Percentiles rank a stretch among this genome's conserved stretches.
Conservation (phyloP, 2,113 vertebrate genomes). For the Protobothrops mucrosquamatus region DNA sequence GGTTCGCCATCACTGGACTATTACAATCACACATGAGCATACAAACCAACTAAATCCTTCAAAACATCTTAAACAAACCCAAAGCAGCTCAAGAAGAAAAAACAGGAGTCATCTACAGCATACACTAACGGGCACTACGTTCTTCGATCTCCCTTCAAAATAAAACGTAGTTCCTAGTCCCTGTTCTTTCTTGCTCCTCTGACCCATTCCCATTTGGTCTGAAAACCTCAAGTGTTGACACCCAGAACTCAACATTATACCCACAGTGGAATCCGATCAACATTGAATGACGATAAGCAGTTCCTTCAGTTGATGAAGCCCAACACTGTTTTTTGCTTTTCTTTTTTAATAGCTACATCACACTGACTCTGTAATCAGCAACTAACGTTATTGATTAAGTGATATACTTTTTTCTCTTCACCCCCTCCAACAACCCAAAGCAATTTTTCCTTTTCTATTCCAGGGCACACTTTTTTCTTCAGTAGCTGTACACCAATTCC, state of each 20-base stretch:
- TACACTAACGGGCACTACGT: background rate
- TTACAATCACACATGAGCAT: no score
- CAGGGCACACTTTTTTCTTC: background rate
- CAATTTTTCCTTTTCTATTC: background rate
- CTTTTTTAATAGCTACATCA: background rate
- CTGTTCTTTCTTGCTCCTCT: background rate
- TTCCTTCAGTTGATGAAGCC: background rate
- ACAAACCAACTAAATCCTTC: no score
- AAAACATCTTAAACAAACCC: no score
- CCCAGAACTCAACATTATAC: background rate
- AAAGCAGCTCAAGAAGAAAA: no score
- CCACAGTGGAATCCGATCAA: background rate
- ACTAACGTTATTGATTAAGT: background rate
- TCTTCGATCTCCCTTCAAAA: background rate
- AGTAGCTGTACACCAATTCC: background rate
- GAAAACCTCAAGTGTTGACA: background rate
- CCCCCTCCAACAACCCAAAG: background rate
- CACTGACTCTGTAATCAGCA: background rate
- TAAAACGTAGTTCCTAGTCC: background rate
- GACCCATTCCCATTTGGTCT: background rate
- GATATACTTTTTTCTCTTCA: background rate
- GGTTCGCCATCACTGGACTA: no score
- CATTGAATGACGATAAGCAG: background rate
- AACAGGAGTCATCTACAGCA: background rate
- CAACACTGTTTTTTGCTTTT: background rate